phyloP scores from a whole-genome alignment of 1,140 invertebrate genomes.

The Subanguina moxae region DNA sequence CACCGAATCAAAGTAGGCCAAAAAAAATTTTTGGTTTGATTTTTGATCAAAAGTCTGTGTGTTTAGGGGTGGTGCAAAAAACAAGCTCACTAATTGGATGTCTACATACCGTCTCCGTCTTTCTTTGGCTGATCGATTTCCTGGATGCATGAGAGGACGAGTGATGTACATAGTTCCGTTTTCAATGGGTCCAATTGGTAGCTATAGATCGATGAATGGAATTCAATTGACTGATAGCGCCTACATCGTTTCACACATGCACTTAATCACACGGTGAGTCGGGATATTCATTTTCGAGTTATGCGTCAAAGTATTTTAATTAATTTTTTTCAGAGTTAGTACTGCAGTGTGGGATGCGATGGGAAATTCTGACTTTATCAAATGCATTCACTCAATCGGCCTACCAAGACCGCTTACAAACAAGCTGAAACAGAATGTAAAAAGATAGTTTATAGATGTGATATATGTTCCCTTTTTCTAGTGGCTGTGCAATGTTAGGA shows the following conservation, averaged over 20 bases:
- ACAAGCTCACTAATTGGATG: not conserved
- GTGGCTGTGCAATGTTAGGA: constrained; percentile 93
- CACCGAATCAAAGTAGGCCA: not conserved
- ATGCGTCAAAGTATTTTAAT: not conserved
- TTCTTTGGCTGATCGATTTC: not conserved
- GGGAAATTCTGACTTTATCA: constrained; percentile 60
- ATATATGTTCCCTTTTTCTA: constrained; percentile 53
- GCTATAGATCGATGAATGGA: constrained; percentile 86
- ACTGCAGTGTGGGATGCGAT: constrained; percentile 61
- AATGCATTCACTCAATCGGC: constrained; percentile 90
- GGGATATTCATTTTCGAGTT: not conserved
- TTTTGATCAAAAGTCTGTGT: not conserved
- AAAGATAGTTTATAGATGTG: not conserved
- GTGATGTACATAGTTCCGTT: constrained; percentile 67
- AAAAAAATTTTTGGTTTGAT: not conserved
- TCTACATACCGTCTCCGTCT: not conserved
- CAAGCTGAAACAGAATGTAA: not conserved
- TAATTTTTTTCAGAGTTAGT: constrained; percentile 63
- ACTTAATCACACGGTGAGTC: constrained; percentile 78
- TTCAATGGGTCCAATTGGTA: constrained; percentile 94
- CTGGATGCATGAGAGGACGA: not conserved
- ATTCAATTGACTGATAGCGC: constrained; percentile 92
- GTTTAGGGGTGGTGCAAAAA: not conserved
- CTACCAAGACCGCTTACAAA: constrained; percentile 61
- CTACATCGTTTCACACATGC: constrained; percentile 92